phyloP scores from a whole-genome alignment of 35 echinoderm and acorn worm genomes.

The Stichopus chloronotus region DNA sequence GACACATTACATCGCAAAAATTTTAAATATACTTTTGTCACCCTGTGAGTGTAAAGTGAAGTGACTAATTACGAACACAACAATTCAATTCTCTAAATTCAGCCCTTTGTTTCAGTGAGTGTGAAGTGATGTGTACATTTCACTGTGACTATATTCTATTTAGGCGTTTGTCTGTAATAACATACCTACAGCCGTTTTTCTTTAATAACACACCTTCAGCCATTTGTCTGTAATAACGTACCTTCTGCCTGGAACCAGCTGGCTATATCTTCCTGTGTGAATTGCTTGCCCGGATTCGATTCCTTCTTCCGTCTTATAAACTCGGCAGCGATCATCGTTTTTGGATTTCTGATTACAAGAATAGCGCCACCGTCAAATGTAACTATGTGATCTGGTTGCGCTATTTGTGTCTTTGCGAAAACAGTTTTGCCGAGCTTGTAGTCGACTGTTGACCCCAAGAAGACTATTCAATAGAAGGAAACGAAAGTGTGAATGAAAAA shows the following conservation, averaged over 20 bases:
- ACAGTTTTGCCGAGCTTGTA: conserved; percentile 22
- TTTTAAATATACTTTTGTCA: too few species aligned
- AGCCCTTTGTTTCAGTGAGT: too few species aligned
- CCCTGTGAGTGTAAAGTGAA: too few species aligned
- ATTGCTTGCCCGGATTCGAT: background rate
- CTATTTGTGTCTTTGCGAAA: conserved; percentile 43
- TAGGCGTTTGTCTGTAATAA: too few species aligned
- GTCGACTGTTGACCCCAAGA: conserved; percentile 34
- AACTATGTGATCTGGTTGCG: conserved; percentile 44
- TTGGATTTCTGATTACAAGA: conserved; percentile 23
- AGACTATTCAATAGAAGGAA: background rate
- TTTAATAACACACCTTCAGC: too few species aligned
- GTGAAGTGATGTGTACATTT: too few species aligned
- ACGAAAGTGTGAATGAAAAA: too few species aligned
- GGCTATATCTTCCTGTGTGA: background rate
- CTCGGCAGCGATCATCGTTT: conserved; percentile 12
- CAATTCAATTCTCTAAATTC: too few species aligned
- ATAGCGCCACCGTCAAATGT: conserved; percentile 52
- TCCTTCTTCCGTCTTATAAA: conserved; percentile 23
- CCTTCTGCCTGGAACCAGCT: conserved; percentile 26
- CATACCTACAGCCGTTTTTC: too few species aligned
- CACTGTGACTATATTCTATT: too few species aligned
- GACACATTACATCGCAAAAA: too few species aligned
- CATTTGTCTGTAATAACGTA: background rate
- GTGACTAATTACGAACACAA: too few species aligned